Percentiles rank a stretch among this genome's conserved stretches.
These are phyloP conservation scores for Sebastes steindachneri DNA, from an alignment of 2,797 vertebrate species.

Conservation along the genomic window DNA sequence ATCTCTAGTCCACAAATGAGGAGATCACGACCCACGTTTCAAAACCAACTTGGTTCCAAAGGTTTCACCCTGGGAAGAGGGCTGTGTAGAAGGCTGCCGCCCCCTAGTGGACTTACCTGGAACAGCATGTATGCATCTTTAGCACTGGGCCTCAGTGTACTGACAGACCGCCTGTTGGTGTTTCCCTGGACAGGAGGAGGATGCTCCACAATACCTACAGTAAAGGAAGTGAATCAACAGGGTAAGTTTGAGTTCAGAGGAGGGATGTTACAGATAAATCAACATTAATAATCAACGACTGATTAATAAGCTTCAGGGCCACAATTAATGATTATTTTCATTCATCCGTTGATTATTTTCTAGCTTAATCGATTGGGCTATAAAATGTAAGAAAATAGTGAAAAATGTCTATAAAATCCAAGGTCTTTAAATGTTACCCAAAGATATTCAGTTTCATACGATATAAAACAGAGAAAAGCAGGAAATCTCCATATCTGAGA, in stretches of 20 bases:
- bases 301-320: background rate
- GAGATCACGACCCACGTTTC: background rate
- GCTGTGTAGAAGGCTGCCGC: constrained; percentile 21
- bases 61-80: background rate
- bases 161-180: constrained; percentile 94
- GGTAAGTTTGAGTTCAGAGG: background rate
- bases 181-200: constrained; percentile 91
- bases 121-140: constrained; percentile 99
- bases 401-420: no score
- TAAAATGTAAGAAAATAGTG: no score
- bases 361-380: no score
- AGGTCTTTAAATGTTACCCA: no score
- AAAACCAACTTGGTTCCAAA: background rate
- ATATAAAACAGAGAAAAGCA: no score
- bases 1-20: background rate
- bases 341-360: no score
- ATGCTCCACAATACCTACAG: constrained; percentile 86
- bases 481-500: no score
- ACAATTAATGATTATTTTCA: no score
- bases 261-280: background rate
- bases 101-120: constrained; percentile 87
- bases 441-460: no score
- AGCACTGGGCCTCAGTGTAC: constrained; percentile 94
- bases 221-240: background rate
- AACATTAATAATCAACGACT: background rate